Base-by-base conservation (phyloP, 1,140 invertebrate genomes). In the Drosophila pseudoananassae region DNA sequence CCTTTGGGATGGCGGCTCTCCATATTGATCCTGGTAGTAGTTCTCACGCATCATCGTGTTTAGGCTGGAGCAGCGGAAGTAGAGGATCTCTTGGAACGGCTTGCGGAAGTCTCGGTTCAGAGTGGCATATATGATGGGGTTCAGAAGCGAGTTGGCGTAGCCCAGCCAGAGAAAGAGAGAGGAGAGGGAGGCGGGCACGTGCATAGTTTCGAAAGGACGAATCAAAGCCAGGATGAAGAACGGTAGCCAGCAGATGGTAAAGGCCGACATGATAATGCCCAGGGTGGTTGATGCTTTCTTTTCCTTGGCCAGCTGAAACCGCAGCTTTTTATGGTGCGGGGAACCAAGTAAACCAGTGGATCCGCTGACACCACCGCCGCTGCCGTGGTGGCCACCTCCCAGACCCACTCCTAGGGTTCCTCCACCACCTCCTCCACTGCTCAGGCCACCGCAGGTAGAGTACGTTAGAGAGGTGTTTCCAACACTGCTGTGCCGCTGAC, bases 261-360 rank as follows among this genome's bases (percentile, higher is more conserved):
- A 99, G 1, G 98, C 97, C 63, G 97, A 98, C 97, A 98, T 98
- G 52, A 99, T 99, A 56, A 99, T 99, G 10, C 98, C 98, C 57
- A 99, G 93, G 0, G 98, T 99, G 15, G 98, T 98, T 52, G 97
- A 98, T 3, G 98, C 98, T 92, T 99, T 99, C 46, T 97, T 94
- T 85, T 98, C 97, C 78, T 97, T 98, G 43, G 96, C 96, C 78
- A 97, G 90, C 84, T 96, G 96, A 83, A 97, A 96, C 27, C 96
- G 93, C 36, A 97, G 91, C 81, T 96, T 96, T 90, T 96, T 96
- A 76, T 96, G 94, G 82, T 94, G 93, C 36, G 93, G 93, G 2
- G 93, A 93, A 17, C 93, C 93, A 1, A 93, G 87, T 14, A 92
- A 55, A 10, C 89, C 84, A 4, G 79, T 91, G 0, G 83, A 83